Conservation (phyloP, 37 sponge, comb jelly and placozoan species). For the Haliclona indistincta region DNA sequence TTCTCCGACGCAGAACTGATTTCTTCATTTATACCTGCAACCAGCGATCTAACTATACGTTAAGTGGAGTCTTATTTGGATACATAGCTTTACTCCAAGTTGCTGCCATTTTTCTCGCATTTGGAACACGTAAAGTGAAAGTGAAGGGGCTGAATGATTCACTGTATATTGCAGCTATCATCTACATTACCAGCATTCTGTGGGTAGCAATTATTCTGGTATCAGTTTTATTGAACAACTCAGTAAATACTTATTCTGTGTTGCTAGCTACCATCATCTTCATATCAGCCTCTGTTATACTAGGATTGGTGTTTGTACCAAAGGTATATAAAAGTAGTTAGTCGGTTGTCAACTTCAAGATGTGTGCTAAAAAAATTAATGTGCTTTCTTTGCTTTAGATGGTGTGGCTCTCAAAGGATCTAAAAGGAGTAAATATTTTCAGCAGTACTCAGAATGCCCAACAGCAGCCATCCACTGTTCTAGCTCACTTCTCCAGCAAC, state of each 20-base stretch:
- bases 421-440: no score
- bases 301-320: conserved; percentile 48
- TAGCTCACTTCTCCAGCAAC: no score
- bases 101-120: conserved; percentile 37
- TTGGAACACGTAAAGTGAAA: conserved; percentile 58
- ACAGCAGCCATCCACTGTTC: no score
- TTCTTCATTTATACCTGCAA: conserved; percentile 25
- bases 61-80: conserved; percentile 47
- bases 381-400: no score
- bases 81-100: conserved; percentile 48
- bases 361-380: no score
- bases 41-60: conserved; percentile 11
- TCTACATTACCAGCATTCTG: conserved; percentile 52
- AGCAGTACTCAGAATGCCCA: no score
- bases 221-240: conserved; percentile 11
- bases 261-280: conserved; percentile 17
- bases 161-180: conserved; percentile 39
- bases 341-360: no score
- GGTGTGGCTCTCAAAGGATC: no score
- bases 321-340: conserved; percentile 22
- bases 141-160: conserved; percentile 61
- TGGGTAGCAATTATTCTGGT: conserved; percentile 31
- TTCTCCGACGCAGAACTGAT: background rate
- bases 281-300: conserved; percentile 28
- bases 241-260: conserved; percentile 16